Conservation (phyloP, 1,140 invertebrate species). For the Monochamus saltuarius region DNA sequence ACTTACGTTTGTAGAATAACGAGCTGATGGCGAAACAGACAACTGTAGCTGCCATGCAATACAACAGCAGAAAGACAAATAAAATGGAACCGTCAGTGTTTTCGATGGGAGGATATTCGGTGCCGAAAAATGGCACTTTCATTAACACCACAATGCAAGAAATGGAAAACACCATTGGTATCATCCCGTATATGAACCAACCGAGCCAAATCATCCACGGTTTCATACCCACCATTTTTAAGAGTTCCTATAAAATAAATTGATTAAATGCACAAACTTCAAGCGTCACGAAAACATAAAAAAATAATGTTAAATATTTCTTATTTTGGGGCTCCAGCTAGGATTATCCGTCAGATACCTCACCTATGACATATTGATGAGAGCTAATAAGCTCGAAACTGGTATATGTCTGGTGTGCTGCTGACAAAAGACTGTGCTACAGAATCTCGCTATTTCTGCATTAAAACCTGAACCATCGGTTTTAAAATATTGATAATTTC, state of each 20-base stretch:
- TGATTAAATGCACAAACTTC: no score
- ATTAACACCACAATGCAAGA: conserved; percentile 55
- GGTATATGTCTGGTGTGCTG: no score
- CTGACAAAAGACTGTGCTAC: no score
- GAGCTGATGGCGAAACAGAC: conserved; percentile 57
- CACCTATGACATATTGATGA: no score
- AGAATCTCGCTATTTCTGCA: no score
- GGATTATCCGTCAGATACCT: no score
- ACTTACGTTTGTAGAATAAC: conserved; percentile 58
- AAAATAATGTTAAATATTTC: no score
- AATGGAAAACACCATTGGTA: conserved; percentile 55
- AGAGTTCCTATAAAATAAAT: conserved; percentile 59
- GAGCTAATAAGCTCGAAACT: no score
- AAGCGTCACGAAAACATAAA: no score
- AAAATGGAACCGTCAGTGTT: conserved; percentile 52
- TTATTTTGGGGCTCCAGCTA: no score
- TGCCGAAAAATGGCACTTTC: conserved; percentile 41
- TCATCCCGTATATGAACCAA: conserved; percentile 65
- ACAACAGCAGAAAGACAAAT: conserved; percentile 58
- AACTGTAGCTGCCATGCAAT: conserved; percentile 52
- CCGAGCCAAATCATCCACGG: conserved; percentile 65
- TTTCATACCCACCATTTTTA: conserved; percentile 70
- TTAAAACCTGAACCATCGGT: no score
- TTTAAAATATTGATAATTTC: no score
- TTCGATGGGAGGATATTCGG: conserved; percentile 52